Evolutionary conservation across 2,113 vertebrate species (phyloP).

Genomic region (Catharus fuscescens): DNA sequence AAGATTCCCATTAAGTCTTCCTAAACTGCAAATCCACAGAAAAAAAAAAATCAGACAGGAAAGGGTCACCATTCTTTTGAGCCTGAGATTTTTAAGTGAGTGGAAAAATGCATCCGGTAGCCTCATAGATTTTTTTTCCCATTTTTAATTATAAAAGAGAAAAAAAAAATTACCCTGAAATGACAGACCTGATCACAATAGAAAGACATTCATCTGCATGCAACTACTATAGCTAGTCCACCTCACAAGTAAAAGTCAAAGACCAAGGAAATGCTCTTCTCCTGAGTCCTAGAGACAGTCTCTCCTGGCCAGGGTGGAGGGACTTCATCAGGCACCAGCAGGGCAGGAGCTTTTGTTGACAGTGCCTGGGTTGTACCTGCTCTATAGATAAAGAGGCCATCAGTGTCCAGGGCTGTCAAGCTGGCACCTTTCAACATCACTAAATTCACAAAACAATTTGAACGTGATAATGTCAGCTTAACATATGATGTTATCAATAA

Average conservation of each 20-base stretch:
- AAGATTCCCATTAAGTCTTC: neutral
- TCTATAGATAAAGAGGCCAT: neutral
- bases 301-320: neutral
- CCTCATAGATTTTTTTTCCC: neutral
- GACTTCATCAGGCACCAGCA: neutral
- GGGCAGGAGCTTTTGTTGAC: neutral
- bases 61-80: neutral
- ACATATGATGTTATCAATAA: neutral
- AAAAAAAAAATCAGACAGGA: neutral
- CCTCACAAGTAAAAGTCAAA: neutral
- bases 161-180: neutral
- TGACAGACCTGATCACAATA: neutral
- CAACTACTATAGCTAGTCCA: neutral
- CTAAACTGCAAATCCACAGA: neutral
- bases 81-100: neutral
- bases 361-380: neutral
- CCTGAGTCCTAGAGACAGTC: neutral
- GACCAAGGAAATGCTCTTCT: neutral
- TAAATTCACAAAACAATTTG: slow-evolving; percentile 15
- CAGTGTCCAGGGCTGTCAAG: neutral
- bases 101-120: neutral
- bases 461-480: neutral
- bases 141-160: neutral
- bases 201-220: neutral
- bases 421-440: neutral